Evolutionary conservation across 1,140 invertebrate genomes (phyloP).

Genomic region (Bombus haemorrhoidalis): DNA sequence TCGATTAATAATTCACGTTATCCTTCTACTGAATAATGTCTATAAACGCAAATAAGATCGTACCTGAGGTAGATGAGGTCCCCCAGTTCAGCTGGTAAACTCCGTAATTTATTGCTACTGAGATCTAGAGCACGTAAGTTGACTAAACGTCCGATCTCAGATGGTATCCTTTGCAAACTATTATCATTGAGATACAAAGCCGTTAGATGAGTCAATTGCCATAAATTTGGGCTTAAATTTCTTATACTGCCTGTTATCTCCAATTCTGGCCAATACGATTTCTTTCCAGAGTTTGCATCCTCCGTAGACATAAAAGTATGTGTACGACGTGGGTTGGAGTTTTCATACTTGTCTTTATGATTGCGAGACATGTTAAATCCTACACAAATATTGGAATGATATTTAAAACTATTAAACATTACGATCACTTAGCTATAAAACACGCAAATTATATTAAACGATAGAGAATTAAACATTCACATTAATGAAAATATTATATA

Average conservation of each 20-base stretch:
- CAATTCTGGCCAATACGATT: slow-evolving; percentile 91
- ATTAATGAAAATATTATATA: neutral
- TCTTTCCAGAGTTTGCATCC: slow-evolving; percentile 94
- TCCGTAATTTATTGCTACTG: slow-evolving; percentile 96
- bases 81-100: slow-evolving; percentile 96
- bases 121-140: slow-evolving; percentile 95
- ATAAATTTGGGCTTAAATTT: slow-evolving; percentile 95
- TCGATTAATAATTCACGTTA: neutral
- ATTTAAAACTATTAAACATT: slow-evolving; percentile 25
- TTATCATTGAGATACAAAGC: slow-evolving; percentile 98
- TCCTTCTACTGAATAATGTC: neutral
- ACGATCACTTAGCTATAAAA: neutral
- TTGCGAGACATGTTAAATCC: slow-evolving; percentile 86
- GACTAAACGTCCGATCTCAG: slow-evolving; percentile 92
- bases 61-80: slow-evolving; percentile 96
- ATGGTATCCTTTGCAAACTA: slow-evolving; percentile 92
- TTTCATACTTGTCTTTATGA: slow-evolving; percentile 89
- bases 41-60: slow-evolving; percentile 46
- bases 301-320: slow-evolving; percentile 96
- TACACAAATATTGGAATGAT: slow-evolving; percentile 67
- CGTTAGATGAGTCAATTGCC: slow-evolving; percentile 95
- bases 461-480: neutral
- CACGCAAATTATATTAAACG: neutral
- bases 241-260: slow-evolving; percentile 93
- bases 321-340: slow-evolving; percentile 87